Percentiles rank a stretch among this genome's conserved stretches.
phyloP scores from a whole-genome alignment of 30 jellyfish, hydroid and myxozoan species.

The Aurelia aurita region DNA sequence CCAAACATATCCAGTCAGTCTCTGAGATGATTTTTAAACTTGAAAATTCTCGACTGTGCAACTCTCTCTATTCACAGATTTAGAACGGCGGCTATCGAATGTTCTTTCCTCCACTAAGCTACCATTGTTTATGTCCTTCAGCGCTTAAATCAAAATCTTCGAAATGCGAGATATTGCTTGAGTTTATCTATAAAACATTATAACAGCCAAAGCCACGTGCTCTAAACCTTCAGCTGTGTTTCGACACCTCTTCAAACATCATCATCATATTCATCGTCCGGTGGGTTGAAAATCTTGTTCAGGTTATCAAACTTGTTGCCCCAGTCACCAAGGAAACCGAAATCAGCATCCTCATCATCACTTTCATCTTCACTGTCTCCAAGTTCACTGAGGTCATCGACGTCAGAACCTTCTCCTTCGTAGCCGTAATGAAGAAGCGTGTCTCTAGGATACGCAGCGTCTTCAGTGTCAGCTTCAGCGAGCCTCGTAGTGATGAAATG shows the following conservation, averaged over 20 bases:
- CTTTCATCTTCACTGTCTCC: conserved; percentile 98
- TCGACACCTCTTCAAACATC: conserved; percentile 62
- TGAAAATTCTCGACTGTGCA: background rate
- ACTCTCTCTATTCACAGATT: too few relatives aligned
- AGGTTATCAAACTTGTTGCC: conserved; percentile 92
- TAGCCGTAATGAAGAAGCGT: conserved; percentile 98
- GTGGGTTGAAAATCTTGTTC: conserved; percentile 88
- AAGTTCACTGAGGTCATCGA: conserved; percentile 96
- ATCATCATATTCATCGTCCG: conserved; percentile 80
- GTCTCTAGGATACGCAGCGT: conserved; percentile 97
- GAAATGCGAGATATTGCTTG: background rate
- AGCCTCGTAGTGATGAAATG: conserved; percentile 84
- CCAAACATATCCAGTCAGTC: conserved; percentile 6
- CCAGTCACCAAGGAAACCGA: conserved; percentile 87
- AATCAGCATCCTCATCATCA: conserved; percentile 96
- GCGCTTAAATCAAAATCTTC: background rate
- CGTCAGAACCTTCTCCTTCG: conserved; percentile 99
- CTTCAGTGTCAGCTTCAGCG: conserved; percentile 90
- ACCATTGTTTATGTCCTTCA: background rate
- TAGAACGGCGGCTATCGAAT: background rate
- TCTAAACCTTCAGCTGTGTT: background rate
- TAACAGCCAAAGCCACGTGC: background rate
- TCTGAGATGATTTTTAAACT: background rate
- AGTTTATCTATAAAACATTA: conserved; percentile 1
- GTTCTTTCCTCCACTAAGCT: background rate